Percentiles rank a stretch among this genome's conserved stretches.
Conservation (phyloP, 2,888 invertebrate genomes). For the Thysanoteuthis rhombus region DNA sequence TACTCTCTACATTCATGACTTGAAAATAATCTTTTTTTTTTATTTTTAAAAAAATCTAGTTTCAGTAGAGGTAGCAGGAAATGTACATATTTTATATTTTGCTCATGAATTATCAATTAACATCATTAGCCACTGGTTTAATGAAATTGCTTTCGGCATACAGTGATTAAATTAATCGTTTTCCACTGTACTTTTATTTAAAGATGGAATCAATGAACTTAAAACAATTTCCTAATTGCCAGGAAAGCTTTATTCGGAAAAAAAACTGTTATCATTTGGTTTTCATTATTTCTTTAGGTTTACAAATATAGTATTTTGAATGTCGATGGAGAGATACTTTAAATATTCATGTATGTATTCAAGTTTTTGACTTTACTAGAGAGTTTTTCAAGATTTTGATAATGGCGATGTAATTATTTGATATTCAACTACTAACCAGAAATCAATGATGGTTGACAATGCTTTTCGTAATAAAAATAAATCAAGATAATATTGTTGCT, state of each 20-base stretch:
- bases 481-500: too few species aligned
- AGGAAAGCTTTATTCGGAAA: not conserved
- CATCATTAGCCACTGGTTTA: not conserved
- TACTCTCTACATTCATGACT: not conserved
- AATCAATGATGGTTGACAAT: too few species aligned
- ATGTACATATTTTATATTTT: not conserved
- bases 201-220: not conserved
- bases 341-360: not conserved
- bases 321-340: not conserved
- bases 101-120: not conserved
- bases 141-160: not conserved
- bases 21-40: not conserved
- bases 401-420: not conserved
- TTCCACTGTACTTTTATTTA: not conserved
- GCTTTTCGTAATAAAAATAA: too few species aligned
- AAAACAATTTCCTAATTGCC: conserved; percentile 12
- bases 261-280: not conserved
- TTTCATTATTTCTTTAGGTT: not conserved
- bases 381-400: too few species aligned
- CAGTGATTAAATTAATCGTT: not conserved
- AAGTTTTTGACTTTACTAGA: too few species aligned
- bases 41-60: too few species aligned
- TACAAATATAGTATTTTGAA: not conserved
- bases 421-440: too few species aligned
- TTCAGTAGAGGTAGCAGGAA: not conserved